Evolutionary conservation across 2,797 vertebrate species (phyloP), one percentile per base, ranked within the genome.

Genomic region (Megaceryle alcyon): DNA sequence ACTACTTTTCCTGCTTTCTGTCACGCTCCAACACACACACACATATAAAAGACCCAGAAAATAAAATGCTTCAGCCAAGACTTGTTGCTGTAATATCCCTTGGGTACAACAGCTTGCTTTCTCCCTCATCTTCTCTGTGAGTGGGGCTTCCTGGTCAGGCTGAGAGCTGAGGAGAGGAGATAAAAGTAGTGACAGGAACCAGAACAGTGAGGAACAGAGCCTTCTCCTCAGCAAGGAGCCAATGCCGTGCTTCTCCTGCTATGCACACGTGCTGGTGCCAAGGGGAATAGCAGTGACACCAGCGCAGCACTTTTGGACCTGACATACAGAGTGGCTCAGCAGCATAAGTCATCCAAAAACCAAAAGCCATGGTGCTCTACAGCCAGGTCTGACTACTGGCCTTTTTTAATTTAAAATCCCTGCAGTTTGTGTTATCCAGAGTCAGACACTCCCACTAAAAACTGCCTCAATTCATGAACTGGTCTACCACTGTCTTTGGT

Each of bases 191-290:
- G 53, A 49, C 18, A n/a, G 41, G 57, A 75, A 28, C 10, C 23
- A 53, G 49, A 77, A 37, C 0, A 1, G 14, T 0, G 2, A 92
- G n/a, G 39, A 91, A 14, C 5, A 53, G 35, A 68, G 28, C 25
- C 13, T 35, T 53, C 22, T 53, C 15, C 44, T 25, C 75, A 82
- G 43, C 48, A 60, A 41, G 26, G n/a, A 9, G 3, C 10, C 31
- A 4, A 0, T 13, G 39, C 26, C 46, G 6, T 7, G 25, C 1
- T 81, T 37, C 54, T 53, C 29, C 64, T 59, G 53, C 26, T 59
- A 12, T 5, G 22, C 0, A 0, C 2, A 0, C 2, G 1, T 29
- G 31, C 23, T 31, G 41, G 22, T 78, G 25, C 14, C 14, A 14
- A 33, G 31, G 71, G 26, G 14, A 69, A 18, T 1, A 20, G n/a